Evolutionary conservation across 2,113 vertebrate species (phyloP), one percentile per base, ranked within the genome.

Genomic region (Alethe diademata): DNA sequence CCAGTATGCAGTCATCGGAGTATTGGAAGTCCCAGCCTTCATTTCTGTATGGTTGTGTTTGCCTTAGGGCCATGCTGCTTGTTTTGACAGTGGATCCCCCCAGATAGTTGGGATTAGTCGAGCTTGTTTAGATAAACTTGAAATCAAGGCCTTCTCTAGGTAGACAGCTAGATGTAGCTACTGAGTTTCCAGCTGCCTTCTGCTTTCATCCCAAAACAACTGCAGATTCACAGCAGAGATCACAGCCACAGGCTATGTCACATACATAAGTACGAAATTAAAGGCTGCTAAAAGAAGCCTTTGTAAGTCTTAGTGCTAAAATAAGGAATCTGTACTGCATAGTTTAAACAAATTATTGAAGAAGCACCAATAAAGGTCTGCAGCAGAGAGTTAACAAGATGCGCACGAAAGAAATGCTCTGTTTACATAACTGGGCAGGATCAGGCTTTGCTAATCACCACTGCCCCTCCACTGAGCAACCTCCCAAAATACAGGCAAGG

Each of bases 71-170:
- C 98, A 98, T 98, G 99, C 98, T 98, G 99, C 98, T 99, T 99
- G 98, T 99, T 99, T 99, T 99, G 99, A 99, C 99, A 99, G 99
- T 98, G 98, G 98, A 98, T 99, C 98, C 99, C 98, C 99, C 99
- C 98, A 98, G 99, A 99, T 99, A 99, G 98, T 99, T 99, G 98
- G 99, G 99, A 99, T 99, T 99, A 99, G 99, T 99, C 98, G 98
- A 98, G 99, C 99, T 99, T 99, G 99, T 99, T 99, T 99, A 99
- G 99, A 99, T 99, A 99, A 99, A 99, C 99, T 99, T 98, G 98
- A 98, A 98, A 98, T 98, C 98, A 98, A 98, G 98, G 98, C 98
- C 98, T 98, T 98, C 98, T 99, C 98, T 98, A 98, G 98, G 98
- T 99, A 99, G 98, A 99, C 98, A 98, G 98, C 98, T 98, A 98